Conservation (phyloP, 2,888 invertebrate genomes). For the Unio delphinus region DNA sequence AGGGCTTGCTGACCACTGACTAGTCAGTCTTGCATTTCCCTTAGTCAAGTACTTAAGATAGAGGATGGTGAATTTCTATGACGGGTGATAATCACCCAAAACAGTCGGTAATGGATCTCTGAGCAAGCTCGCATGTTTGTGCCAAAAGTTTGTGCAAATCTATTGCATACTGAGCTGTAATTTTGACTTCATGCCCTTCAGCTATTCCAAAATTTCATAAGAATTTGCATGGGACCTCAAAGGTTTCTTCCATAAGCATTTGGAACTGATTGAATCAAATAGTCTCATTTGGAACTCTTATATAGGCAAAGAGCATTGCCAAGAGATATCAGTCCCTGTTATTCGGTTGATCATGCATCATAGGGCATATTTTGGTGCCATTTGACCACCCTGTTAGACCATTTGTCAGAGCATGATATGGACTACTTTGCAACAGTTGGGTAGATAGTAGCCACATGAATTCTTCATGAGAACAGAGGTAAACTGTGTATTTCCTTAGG, state of each 20-base stretch:
- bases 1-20: too few species aligned
- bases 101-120: conserved; percentile 2
- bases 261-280: conserved; percentile 23
- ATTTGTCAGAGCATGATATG: conserved; percentile 10
- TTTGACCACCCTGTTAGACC: conserved; percentile 37
- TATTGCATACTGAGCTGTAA: conserved; percentile 26
- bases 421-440: not conserved
- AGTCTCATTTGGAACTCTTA: conserved; percentile 24
- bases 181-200: not conserved
- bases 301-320: conserved; percentile 29
- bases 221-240: conserved; percentile 14
- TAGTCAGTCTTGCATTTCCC: too few species aligned
- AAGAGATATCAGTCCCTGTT: conserved; percentile 37
- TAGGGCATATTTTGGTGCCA: conserved; percentile 28
- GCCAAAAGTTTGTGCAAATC: conserved; percentile 28
- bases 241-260: conserved; percentile 22
- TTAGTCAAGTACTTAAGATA: too few species aligned
- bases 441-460: conserved; percentile 2
- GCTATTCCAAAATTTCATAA: conserved; percentile 13
- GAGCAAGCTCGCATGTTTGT: conserved; percentile 18
- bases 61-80: too few species aligned
- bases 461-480: conserved; percentile 9
- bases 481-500: conserved; percentile 7
- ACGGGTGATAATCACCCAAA: too few species aligned
- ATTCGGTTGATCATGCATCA: conserved; percentile 19